Conservation (phyloP, 2,888 invertebrate species). For the Phyllotreta cruciferae region DNA sequence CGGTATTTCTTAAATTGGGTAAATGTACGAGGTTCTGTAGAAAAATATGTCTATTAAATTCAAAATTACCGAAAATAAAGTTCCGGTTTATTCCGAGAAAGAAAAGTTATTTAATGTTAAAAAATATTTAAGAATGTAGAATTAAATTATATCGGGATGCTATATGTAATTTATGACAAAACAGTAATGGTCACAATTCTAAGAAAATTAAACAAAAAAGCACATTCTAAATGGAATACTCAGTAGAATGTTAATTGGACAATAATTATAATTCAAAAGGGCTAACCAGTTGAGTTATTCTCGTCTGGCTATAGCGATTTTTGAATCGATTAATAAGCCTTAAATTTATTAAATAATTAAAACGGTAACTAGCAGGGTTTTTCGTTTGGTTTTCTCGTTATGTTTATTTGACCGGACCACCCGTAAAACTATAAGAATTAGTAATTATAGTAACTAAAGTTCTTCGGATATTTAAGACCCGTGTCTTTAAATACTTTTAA, state of each 20-base stretch:
- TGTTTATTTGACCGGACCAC: slow-evolving; percentile 42
- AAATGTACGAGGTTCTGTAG: too few species aligned
- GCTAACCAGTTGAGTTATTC: slow-evolving; percentile 5
- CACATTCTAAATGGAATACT: not conserved
- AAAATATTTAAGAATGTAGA: too few species aligned
- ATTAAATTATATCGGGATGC: too few species aligned
- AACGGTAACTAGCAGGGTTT: slow-evolving; percentile 26
- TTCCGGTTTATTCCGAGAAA: too few species aligned
- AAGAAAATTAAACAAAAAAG: not conserved
- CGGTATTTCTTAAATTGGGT: too few species aligned
- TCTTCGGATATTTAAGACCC: slow-evolving; percentile 41
- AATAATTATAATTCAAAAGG: slow-evolving; percentile 6
- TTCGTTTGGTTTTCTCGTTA: slow-evolving; percentile 30
- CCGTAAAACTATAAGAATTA: slow-evolving; percentile 48
- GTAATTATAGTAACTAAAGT: slow-evolving; percentile 49
- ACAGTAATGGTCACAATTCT: not conserved
- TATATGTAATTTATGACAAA: too few species aligned
- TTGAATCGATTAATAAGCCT: slow-evolving; percentile 20
- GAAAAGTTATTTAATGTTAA: too few species aligned
- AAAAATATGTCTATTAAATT: too few species aligned
- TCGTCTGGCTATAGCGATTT: slow-evolving; percentile 1
- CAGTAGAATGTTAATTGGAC: slow-evolving; percentile 4
- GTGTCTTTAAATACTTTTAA: slow-evolving; percentile 40
- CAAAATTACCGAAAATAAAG: too few species aligned
- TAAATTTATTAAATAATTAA: slow-evolving; percentile 31